These are phyloP conservation scores for Florisuga fusca DNA, from an alignment of 2,797 vertebrate genomes.

Conservation along the genomic window DNA sequence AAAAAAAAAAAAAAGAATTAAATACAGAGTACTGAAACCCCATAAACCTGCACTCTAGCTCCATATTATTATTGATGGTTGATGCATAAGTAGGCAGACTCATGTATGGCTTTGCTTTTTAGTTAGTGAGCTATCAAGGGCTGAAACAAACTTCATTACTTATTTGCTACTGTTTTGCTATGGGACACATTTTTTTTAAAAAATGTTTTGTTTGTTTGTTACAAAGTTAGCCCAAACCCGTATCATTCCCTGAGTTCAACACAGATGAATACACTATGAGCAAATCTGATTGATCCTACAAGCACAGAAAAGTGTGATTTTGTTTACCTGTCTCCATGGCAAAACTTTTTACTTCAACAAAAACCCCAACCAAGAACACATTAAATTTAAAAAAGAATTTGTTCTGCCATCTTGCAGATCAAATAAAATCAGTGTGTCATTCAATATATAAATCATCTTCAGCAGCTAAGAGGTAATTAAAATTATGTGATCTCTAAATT, in stretches of 20 bases:
- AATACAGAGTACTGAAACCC: too few species aligned
- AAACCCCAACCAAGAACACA: accelerated
- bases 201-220: background rate
- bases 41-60: background rate
- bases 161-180: background rate
- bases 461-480: background rate
- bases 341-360: background rate
- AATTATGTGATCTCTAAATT: background rate
- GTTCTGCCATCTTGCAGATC: background rate
- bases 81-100: background rate
- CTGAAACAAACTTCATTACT: background rate
- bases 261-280: accelerated
- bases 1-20: too few species aligned
- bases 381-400: background rate
- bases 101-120: background rate
- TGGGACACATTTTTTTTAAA: background rate
- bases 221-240: background rate
- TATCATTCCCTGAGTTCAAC: background rate
- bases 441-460: background rate
- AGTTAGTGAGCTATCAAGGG: background rate
- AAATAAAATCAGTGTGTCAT: background rate
- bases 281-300: background rate
- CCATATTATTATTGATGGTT: accelerated
- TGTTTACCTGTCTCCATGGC: background rate
- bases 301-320: background rate